Percentiles rank a stretch among this genome's conserved stretches.
These are phyloP conservation scores for Drymonia ruficornis DNA, from an alignment of 2,888 invertebrate species.

Conservation along the genomic window DNA sequence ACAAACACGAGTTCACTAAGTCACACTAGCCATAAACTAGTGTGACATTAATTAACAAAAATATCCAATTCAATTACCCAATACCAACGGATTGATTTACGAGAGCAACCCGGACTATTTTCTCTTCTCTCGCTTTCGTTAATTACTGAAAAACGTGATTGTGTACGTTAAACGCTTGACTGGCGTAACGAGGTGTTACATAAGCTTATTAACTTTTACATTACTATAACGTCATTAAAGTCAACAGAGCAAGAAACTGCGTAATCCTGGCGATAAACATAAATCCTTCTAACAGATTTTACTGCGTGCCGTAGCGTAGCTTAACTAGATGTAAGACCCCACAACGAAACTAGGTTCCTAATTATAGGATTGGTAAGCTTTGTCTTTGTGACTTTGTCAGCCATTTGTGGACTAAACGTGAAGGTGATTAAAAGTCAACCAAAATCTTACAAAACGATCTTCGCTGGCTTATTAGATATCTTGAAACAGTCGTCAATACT, in stretches of 20 bases:
- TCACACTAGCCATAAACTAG: no score
- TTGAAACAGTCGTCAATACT: not conserved
- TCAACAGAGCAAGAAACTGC: slow-evolving; percentile 4
- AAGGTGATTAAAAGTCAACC: not conserved
- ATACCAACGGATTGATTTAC: not conserved
- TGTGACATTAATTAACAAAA: not conserved
- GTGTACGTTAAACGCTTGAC: not conserved
- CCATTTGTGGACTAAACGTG: not conserved
- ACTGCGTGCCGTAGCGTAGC: not conserved
- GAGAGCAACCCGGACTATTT: not conserved
- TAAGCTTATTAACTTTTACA: slow-evolving; percentile 10
- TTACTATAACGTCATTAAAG: slow-evolving; percentile 11
- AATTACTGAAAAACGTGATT: not conserved
- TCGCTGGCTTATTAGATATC: not conserved
- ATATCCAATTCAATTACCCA: not conserved
- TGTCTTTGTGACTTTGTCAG: no score
- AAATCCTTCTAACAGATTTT: not conserved
- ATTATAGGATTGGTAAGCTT: no score
- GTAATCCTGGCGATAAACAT: not conserved
- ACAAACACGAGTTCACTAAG: no score
- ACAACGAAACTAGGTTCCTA: no score
- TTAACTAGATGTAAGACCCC: not conserved
- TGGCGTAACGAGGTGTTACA: slow-evolving; percentile 4
- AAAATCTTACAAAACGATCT: not conserved
- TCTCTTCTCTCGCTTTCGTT: not conserved